These are phyloP conservation scores for Drosophila simulans DNA, from an alignment of 1,140 invertebrate genomes.

Conservation along the genomic window DNA sequence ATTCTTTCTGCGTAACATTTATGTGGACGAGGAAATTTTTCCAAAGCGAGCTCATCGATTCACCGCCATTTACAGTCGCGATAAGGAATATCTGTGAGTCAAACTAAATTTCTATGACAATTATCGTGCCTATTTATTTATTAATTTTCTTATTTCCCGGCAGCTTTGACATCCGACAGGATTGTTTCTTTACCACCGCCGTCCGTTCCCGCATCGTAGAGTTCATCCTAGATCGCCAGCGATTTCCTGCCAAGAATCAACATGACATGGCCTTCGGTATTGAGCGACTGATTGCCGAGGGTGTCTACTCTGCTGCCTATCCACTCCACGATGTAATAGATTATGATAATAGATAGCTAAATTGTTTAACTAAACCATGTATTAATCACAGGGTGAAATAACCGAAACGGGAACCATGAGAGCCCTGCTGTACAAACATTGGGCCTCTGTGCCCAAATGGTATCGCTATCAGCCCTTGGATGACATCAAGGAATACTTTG, in stretches of 20 bases:
- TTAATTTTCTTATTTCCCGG: neutral
- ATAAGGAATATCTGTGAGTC: slow-evolving; percentile 94
- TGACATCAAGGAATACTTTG: slow-evolving; percentile 95
- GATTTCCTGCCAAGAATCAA: slow-evolving; percentile 88
- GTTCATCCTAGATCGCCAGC: slow-evolving; percentile 95
- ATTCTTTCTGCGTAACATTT: slow-evolving; percentile 87
- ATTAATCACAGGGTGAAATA: slow-evolving; percentile 88
- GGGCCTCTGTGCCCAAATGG: slow-evolving; percentile 92
- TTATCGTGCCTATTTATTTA: neutral
- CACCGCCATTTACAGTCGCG: slow-evolving; percentile 93
- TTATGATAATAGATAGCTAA: too few relatives aligned
- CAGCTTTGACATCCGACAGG: slow-evolving; percentile 92
- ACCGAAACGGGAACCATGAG: slow-evolving; percentile 89
- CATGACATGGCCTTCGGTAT: slow-evolving; percentile 94
- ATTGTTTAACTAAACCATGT: neutral
- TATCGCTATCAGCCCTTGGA: slow-evolving; percentile 95
- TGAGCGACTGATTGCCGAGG: slow-evolving; percentile 91
- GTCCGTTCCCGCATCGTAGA: slow-evolving; percentile 95
- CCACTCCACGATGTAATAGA: slow-evolving; percentile 92
- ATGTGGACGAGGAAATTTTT: slow-evolving; percentile 88
- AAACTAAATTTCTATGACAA: neutral
- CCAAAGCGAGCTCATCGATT: slow-evolving; percentile 90
- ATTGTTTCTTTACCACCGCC: slow-evolving; percentile 94
- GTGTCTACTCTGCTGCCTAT: slow-evolving; percentile 93
- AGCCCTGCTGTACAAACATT: slow-evolving; percentile 92